phyloP scores from a whole-genome alignment of 2,888 invertebrate genomes.

The Acanthosepion esculentum region DNA sequence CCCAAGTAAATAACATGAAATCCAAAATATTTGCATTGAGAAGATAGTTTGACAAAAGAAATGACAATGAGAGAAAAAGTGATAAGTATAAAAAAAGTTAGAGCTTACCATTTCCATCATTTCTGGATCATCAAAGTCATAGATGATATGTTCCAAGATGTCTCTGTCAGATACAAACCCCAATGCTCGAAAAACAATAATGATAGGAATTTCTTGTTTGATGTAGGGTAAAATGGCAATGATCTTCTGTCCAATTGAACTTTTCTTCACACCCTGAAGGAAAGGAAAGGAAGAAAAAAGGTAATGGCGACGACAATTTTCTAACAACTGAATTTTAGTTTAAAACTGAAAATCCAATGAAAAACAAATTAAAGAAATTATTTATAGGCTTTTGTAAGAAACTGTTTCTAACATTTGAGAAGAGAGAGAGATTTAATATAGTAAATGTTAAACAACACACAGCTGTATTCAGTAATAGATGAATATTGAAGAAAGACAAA shows the following conservation, averaged over 20 bases:
- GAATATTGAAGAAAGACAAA: neutral
- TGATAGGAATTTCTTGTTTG: slow-evolving; percentile 99
- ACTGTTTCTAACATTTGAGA: neutral
- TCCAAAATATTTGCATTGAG: neutral
- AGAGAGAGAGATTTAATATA: neutral
- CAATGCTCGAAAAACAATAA: slow-evolving; percentile 99
- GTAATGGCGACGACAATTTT: too few relatives aligned
- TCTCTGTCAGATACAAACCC: slow-evolving; percentile 99
- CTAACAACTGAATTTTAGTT: neutral
- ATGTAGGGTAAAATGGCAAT: slow-evolving; percentile 98
- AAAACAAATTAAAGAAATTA: neutral
- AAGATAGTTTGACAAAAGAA: neutral
- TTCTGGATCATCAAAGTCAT: slow-evolving; percentile 99
- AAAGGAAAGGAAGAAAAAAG: neutral
- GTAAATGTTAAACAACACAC: neutral
- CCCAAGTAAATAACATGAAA: too few relatives aligned
- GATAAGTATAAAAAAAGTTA: neutral
- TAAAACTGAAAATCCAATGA: neutral
- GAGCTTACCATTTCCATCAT: slow-evolving; percentile 98
- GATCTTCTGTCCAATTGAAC: slow-evolving; percentile 98
- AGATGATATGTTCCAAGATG: slow-evolving; percentile 99
- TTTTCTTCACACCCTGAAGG: slow-evolving; percentile 93
- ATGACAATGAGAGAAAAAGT: neutral
- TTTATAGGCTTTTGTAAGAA: too few relatives aligned
- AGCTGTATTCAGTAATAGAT: neutral